A percentile compares a stretch with the other conserved stretches of the same genome.
Conservation (phyloP, 1,140 invertebrate genomes). For the Drosophila insularis region DNA sequence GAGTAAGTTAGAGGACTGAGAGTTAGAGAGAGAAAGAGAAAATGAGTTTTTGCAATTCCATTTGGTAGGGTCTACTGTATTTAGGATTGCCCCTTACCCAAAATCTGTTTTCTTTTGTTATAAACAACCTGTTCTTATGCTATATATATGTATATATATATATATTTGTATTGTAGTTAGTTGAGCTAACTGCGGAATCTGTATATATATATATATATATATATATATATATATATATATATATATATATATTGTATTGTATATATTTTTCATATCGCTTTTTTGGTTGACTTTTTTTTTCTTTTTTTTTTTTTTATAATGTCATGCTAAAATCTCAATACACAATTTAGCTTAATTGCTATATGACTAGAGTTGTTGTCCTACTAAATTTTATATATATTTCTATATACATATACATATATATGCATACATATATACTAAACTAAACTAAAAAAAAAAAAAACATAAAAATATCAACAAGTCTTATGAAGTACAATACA, state of each 20-base stretch:
- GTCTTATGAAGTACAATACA: slow-evolving; percentile 58
- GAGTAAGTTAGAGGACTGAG: neutral
- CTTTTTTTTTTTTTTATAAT: slow-evolving; percentile 30
- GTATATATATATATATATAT: slow-evolving; percentile 43
- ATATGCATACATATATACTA: slow-evolving; percentile 3
- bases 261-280: slow-evolving; percentile 34
- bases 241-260: slow-evolving; percentile 43
- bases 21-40: neutral
- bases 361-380: slow-evolving; percentile 63
- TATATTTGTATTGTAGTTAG: slow-evolving; percentile 13
- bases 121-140: slow-evolving; percentile 53
- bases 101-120: slow-evolving; percentile 3
- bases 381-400: slow-evolving; percentile 54
- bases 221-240: slow-evolving; percentile 44
- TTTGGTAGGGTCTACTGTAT: neutral
- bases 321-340: slow-evolving; percentile 74
- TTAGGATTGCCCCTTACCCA: neutral
- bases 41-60: neutral
- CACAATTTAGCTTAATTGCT: slow-evolving; percentile 67
- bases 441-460: slow-evolving; percentile 46
- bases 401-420: slow-evolving; percentile 18
- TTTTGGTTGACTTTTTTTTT: slow-evolving; percentile 14
- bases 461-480: slow-evolving; percentile 72
- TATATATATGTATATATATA: slow-evolving; percentile 42
- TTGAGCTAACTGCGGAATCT: slow-evolving; percentile 3